These are phyloP conservation scores for Myioborus miniatus DNA, from an alignment of 2,797 vertebrate genomes.

Conservation along the genomic window DNA sequence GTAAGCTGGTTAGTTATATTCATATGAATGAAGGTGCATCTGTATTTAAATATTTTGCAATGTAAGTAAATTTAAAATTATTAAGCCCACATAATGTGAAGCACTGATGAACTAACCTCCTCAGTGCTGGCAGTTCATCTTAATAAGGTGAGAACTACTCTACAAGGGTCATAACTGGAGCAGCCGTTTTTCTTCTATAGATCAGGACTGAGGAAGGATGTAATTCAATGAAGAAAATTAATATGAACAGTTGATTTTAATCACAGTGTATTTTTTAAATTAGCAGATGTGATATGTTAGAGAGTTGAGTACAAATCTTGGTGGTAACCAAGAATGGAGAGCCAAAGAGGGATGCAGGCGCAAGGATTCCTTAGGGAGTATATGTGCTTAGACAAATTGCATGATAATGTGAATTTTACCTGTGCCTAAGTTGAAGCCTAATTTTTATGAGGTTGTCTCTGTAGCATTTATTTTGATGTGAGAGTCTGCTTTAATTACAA, in stretches of 20 bases:
- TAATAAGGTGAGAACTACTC: not conserved
- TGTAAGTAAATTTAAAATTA: not conserved
- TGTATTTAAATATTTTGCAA: not conserved
- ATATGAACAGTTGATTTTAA: not conserved
- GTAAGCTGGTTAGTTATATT: not conserved
- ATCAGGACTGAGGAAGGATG: not conserved
- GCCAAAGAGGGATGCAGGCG: not conserved
- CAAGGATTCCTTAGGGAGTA: not conserved
- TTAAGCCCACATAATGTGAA: not conserved
- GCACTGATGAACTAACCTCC: not conserved
- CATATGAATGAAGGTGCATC: not conserved
- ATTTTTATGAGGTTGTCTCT: not conserved
- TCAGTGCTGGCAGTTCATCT: not conserved
- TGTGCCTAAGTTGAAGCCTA: not conserved
- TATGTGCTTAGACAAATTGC: rapidly evolving
- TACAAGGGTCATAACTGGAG: not conserved
- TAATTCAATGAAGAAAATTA: not conserved
- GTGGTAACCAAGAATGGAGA: not conserved
- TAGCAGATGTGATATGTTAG: not conserved
- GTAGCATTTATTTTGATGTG: not conserved
- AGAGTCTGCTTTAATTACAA: not conserved
- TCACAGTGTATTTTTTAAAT: not conserved
- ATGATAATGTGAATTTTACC: not conserved
- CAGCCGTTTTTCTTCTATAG: not conserved
- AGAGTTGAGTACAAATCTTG: not conserved